Evolutionary conservation across 2,797 vertebrate genomes (phyloP).

Genomic region (Sylvilagus floridanus): DNA sequence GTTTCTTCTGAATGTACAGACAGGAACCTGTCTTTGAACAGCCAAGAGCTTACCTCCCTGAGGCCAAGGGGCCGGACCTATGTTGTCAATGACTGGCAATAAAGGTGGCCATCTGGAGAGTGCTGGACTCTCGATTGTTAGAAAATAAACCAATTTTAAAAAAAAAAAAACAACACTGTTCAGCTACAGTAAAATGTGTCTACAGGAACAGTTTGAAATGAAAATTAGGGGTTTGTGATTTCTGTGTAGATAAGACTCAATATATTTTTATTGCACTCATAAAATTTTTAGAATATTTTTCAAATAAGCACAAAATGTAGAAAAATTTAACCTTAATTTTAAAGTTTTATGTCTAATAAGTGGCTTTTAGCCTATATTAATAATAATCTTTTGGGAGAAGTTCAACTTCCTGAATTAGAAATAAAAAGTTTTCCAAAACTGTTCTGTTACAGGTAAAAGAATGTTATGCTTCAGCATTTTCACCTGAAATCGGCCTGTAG

Average conservation of each 20-base stretch:
- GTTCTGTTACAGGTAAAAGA: constrained; percentile 71
- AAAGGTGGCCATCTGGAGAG: not conserved
- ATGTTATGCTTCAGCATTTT: constrained; percentile 66
- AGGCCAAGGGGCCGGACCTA: not conserved
- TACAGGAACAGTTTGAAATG: not conserved
- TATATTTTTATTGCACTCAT: constrained; percentile 13
- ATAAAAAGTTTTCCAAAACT: constrained; percentile 81
- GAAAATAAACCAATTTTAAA: not conserved
- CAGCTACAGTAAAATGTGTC: not conserved
- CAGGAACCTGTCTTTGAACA: not conserved
- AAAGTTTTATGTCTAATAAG: constrained; percentile 20
- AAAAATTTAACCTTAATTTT: not conserved
- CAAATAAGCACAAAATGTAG: constrained; percentile 29
- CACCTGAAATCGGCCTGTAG: constrained; percentile 63
- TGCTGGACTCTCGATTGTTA: not conserved
- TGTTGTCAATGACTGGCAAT: not conserved
- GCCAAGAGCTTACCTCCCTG: not conserved
- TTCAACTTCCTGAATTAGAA: constrained; percentile 57
- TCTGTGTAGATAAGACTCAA: not conserved
- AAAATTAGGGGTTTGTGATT: constrained; percentile 10
- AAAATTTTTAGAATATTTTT: constrained; percentile 22
- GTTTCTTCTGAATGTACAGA: constrained; percentile 4
- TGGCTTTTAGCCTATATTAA: not conserved
- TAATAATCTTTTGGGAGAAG: constrained; percentile 9
- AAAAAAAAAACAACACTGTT: not conserved